Evolutionary conservation across 2,113 vertebrate genomes (phyloP).

Genomic region (Rattus rattus): DNA sequence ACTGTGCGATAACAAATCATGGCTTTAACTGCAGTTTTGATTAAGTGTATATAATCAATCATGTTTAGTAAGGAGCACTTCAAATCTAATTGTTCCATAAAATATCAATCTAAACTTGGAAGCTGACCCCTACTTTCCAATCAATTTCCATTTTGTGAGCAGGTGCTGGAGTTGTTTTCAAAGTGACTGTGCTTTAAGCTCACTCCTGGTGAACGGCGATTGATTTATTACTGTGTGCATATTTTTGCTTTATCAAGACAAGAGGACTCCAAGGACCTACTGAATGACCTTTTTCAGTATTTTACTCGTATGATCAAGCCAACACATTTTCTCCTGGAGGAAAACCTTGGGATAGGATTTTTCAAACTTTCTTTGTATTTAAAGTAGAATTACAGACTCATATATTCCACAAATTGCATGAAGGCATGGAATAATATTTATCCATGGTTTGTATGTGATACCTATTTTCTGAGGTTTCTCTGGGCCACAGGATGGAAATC

Average conservation of each 20-base stretch:
- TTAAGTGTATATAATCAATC: not conserved
- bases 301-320: slow-evolving; percentile 22
- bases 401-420: not conserved
- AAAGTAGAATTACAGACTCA: not conserved
- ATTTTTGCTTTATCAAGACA: not conserved
- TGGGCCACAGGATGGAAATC: not conserved
- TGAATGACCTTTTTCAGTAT: not conserved
- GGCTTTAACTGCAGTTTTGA: not conserved
- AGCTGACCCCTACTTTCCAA: slow-evolving; percentile 52
- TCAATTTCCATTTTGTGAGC: slow-evolving; percentile 59
- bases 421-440: not conserved
- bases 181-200: slow-evolving; percentile 29
- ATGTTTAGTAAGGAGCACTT: slow-evolving; percentile 36
- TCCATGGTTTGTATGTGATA: not conserved
- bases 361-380: slow-evolving; percentile 56
- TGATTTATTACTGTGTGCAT: slow-evolving; percentile 44
- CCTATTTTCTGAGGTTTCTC: not conserved
- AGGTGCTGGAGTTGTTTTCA: slow-evolving; percentile 18
- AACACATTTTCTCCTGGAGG: not conserved
- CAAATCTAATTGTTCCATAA: slow-evolving; percentile 36
- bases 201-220: not conserved
- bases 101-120: slow-evolving; percentile 65
- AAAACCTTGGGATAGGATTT: not conserved
- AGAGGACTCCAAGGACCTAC: slow-evolving; percentile 34
- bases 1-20: not conserved